These are phyloP conservation scores for Lymantria dispar DNA, from an alignment of 2,888 invertebrate genomes.

Conservation along the genomic window DNA sequence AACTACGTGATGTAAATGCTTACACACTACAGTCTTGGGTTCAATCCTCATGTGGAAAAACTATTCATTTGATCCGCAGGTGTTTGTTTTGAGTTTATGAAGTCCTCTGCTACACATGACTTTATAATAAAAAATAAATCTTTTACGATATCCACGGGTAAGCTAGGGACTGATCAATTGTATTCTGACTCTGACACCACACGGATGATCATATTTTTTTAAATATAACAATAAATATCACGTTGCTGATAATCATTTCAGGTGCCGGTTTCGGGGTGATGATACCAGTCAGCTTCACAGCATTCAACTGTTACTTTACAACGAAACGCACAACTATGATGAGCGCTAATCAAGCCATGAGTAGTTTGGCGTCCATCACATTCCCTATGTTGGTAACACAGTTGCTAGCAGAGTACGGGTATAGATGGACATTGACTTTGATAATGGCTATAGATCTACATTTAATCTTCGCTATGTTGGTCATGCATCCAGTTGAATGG, in stretches of 20 bases:
- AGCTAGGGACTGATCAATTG: no score
- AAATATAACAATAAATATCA: no score
- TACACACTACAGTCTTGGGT: no score
- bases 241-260: constrained; percentile 39
- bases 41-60: no score
- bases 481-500: constrained; percentile 90
- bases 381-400: constrained; percentile 85
- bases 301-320: constrained; percentile 89
- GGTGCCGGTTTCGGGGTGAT: constrained; percentile 89
- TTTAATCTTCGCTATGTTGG: constrained; percentile 85
- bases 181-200: no score
- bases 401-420: constrained; percentile 84
- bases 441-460: constrained; percentile 86
- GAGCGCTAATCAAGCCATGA: constrained; percentile 88
- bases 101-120: no score
- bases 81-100: no score
- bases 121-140: no score
- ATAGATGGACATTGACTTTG: constrained; percentile 86
- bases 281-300: constrained; percentile 87
- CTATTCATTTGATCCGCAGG: no score
- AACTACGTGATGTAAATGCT: no score
- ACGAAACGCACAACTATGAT: constrained; percentile 87
- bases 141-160: no score
- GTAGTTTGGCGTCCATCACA: constrained; percentile 86
- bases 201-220: no score